A percentile compares a stretch with the other conserved stretches of the same genome.
Evolutionary conservation across 1,140 invertebrate species (phyloP).

Genomic region (Reticulitermes speratus): DNA sequence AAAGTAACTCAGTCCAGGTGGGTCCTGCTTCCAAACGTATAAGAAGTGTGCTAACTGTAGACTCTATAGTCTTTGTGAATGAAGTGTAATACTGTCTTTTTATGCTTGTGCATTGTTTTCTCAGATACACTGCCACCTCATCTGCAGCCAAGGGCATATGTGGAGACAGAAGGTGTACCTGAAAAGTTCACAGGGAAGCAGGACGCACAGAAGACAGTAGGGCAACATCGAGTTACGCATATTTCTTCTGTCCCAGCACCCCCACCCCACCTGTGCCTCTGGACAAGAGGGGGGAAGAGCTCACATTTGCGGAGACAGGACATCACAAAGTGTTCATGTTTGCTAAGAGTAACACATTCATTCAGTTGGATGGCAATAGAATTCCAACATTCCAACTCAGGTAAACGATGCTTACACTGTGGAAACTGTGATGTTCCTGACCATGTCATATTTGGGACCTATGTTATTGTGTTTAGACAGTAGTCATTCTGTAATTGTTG

Average conservation of each 20-base stretch:
- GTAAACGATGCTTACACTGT: constrained; percentile 48
- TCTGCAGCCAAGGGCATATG: constrained; percentile 38
- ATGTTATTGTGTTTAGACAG: not conserved
- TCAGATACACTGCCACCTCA: constrained; percentile 53
- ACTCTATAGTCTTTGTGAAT: no score
- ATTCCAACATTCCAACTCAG: constrained; percentile 83
- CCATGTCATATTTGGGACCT: not conserved
- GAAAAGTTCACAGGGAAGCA: constrained; percentile 30
- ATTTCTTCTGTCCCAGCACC: constrained; percentile 48
- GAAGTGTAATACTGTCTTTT: no score
- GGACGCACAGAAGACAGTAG: constrained; percentile 40
- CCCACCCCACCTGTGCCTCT: constrained; percentile 63
- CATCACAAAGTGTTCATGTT: constrained; percentile 81
- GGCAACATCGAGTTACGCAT: constrained; percentile 47
- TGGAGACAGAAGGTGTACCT: constrained; percentile 48
- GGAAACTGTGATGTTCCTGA: not conserved
- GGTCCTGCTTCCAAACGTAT: no score
- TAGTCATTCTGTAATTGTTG: not conserved
- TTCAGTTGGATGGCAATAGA: constrained; percentile 80
- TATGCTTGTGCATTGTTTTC: constrained; percentile 32
- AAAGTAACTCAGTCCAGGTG: no score
- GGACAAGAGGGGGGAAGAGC: constrained; percentile 67
- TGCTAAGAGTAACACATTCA: constrained; percentile 81
- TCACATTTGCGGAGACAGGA: constrained; percentile 80
- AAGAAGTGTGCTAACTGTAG: no score